A percentile compares a stretch with the other conserved stretches of the same genome.
Conservation (phyloP, 2,888 invertebrate genomes). For the Druceiella hillmani region DNA sequence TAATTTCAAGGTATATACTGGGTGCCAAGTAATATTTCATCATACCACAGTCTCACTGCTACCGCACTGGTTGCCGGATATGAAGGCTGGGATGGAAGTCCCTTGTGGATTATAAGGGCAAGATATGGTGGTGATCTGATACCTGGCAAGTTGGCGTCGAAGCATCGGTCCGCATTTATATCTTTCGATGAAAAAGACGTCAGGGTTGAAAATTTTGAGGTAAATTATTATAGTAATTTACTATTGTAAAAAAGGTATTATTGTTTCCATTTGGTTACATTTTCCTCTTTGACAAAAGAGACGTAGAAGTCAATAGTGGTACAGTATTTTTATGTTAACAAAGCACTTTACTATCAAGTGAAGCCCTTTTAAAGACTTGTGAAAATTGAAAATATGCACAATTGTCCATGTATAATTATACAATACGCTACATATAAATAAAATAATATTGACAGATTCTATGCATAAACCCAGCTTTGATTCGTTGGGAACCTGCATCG, state of each 20-base stretch:
- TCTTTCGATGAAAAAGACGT: slow-evolving; percentile 38
- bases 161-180: slow-evolving; percentile 37
- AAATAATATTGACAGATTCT: slow-evolving; percentile 31
- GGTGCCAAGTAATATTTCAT: slow-evolving; percentile 32
- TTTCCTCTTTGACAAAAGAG: too few relatives aligned
- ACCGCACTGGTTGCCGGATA: slow-evolving; percentile 38
- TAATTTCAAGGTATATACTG: too few relatives aligned
- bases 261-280: too few relatives aligned
- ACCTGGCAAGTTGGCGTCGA: slow-evolving; percentile 42
- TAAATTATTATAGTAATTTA: slow-evolving; percentile 21
- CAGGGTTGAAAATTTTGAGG: slow-evolving; percentile 45
- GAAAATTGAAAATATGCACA: too few relatives aligned
- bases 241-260: too few relatives aligned
- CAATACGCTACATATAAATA: too few relatives aligned
- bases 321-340: too few relatives aligned
- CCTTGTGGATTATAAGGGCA: slow-evolving; percentile 42
- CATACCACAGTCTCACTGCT: slow-evolving; percentile 30
- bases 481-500: slow-evolving; percentile 45
- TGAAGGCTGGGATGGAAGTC: slow-evolving; percentile 44
- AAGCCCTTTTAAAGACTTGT: too few relatives aligned
- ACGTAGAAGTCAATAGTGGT: too few relatives aligned
- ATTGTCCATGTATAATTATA: too few relatives aligned
- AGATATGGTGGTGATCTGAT: slow-evolving; percentile 39
- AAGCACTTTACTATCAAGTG: too few relatives aligned
- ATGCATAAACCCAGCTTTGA: slow-evolving; percentile 32